Base-by-base conservation (phyloP, 2,113 vertebrate species). In the Alethe castanea region DNA sequence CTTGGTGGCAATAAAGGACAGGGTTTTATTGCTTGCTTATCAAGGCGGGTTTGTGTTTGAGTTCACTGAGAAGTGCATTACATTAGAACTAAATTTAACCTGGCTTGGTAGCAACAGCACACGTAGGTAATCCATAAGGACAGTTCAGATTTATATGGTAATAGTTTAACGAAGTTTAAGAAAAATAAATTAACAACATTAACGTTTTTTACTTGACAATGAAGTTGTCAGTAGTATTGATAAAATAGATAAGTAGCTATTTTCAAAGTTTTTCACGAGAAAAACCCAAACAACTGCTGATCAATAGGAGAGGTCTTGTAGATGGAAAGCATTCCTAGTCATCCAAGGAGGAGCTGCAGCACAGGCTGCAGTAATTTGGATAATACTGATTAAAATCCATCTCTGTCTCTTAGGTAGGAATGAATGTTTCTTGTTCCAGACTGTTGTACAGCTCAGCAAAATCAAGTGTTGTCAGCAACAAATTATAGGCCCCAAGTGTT, bases 21-120 rank as follows among this genome's bases (percentile, higher is more conserved):
- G 42, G 25, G 14, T 94, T 97, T 97, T 97, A 97, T 96, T 95
- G 81, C 90, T 92, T 86, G 62, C 86, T 96, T 97, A 95, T 96
- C 94, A 85, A 73, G 66, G 42, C 89, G 57, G 25, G 71, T 66
- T 96, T 95, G 74, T 96, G 86, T 96, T 94, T 90, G 95, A 77
- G 73, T 94, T 96, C 5, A 0, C 82, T n/a, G 77, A 72, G 44
- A 82, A 91, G 44, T 85, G 57, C 70, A 14, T 96, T 95, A 61
- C 31, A 22, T 54, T 92, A 91, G 57, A 88, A 79, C 84, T 91
- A 81, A 94, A 92, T 95, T 96, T 94, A 95, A 92, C 88, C 45
- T 78, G 50, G 57, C 61, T 77, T 54, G 74, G 69, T 92, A 95
- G 73, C 71, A 87, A 3, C 54, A 74, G 70, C 47, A 50, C 5